Conservation (phyloP, 2,888 invertebrate genomes). For the Aquatica leii region DNA sequence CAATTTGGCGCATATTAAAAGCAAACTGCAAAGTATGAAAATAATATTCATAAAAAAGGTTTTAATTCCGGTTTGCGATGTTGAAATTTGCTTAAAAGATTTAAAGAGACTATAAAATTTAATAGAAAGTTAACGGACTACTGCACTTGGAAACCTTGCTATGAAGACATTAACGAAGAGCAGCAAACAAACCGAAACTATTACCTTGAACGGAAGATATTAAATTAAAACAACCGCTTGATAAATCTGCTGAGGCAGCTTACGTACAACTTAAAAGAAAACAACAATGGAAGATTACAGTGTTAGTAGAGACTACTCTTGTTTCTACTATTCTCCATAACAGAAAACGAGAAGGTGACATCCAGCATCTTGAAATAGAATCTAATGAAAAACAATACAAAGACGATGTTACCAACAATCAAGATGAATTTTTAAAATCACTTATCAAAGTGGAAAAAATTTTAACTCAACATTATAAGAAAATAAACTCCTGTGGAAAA, state of each 20-base stretch:
- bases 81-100: conserved; percentile 20
- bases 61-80: conserved; percentile 14
- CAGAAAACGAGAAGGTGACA: conserved; percentile 35
- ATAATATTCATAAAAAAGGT: conserved; percentile 33
- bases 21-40: conserved; percentile 25
- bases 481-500: conserved; percentile 30
- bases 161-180: conserved; percentile 33
- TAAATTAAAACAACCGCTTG: conserved; percentile 13
- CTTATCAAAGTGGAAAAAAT: too few relatives aligned
- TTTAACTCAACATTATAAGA: conserved; percentile 35
- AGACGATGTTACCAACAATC: too few relatives aligned
- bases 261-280: conserved; percentile 12
- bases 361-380: conserved; percentile 33
- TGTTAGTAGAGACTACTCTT: conserved; percentile 31
- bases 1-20: conserved; percentile 36
- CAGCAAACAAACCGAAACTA: conserved; percentile 22
- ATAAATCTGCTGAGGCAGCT: conserved; percentile 21
- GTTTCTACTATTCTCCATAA: conserved; percentile 35
- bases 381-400: conserved; percentile 20
- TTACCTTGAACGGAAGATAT: too few relatives aligned
- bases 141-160: conserved; percentile 34
- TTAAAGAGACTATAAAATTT: conserved; percentile 27
- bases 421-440: too few relatives aligned
- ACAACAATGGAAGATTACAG: conserved; percentile 18
- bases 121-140: conserved; percentile 29